Evolutionary conservation across 2,888 invertebrate genomes (phyloP).

Genomic region (Clanis bilineata): DNA sequence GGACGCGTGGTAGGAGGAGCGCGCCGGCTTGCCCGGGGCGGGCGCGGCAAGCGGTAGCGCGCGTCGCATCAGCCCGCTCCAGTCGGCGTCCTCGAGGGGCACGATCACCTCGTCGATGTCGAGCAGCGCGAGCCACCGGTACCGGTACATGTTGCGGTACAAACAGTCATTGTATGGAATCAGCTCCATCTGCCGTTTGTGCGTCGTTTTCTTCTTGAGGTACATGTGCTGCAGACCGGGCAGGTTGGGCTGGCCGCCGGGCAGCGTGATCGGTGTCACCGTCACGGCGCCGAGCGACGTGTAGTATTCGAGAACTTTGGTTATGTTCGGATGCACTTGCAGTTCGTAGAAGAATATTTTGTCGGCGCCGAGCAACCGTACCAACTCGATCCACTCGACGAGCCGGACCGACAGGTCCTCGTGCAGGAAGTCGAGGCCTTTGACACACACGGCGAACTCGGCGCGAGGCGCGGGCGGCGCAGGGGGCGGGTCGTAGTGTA

Average conservation of each 20-base stretch:
- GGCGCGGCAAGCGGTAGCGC: slow-evolving; percentile 85
- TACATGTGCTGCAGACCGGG: slow-evolving; percentile 95
- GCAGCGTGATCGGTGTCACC: slow-evolving; percentile 91
- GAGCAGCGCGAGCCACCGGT: slow-evolving; percentile 93
- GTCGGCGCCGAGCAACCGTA: slow-evolving; percentile 93
- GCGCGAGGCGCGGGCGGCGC: slow-evolving; percentile 79
- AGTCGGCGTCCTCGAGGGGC: slow-evolving; percentile 88
- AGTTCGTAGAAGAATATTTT: slow-evolving; percentile 95
- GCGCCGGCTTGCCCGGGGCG: slow-evolving; percentile 71
- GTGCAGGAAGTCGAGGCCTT: slow-evolving; percentile 95
- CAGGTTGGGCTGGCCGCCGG: slow-evolving; percentile 94
- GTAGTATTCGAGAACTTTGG: slow-evolving; percentile 89
- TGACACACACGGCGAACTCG: slow-evolving; percentile 95
- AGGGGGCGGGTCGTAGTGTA: slow-evolving; percentile 88
- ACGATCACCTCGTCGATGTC: slow-evolving; percentile 98
- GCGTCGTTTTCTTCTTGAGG: slow-evolving; percentile 93
- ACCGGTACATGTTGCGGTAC: slow-evolving; percentile 94
- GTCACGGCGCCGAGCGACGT: slow-evolving; percentile 85
- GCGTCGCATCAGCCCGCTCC: slow-evolving; percentile 90
- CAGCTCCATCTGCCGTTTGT: slow-evolving; percentile 96
- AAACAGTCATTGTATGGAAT: slow-evolving; percentile 98
- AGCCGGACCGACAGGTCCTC: slow-evolving; percentile 94
- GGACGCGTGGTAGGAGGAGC: slow-evolving; percentile 93
- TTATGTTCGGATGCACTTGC: slow-evolving; percentile 95
- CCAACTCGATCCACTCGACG: slow-evolving; percentile 96